A percentile compares a stretch with the other conserved stretches of the same genome.
These are phyloP conservation scores for Cirrhinus mrigala DNA, from an alignment of 2,797 vertebrate species.

Conservation along the genomic window DNA sequence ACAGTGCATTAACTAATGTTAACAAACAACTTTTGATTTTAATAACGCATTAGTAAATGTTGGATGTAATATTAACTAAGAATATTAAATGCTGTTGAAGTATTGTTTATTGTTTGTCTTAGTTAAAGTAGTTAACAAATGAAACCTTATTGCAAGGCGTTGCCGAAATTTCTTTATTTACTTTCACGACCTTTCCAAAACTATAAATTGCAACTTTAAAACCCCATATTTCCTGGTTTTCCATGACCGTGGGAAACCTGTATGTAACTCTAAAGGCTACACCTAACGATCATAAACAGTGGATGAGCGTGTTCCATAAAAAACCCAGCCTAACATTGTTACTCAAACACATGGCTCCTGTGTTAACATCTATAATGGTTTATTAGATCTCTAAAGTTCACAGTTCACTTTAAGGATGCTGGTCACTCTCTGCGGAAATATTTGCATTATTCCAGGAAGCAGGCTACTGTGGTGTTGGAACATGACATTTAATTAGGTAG, in stretches of 20 bases:
- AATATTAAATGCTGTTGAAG: too few species aligned
- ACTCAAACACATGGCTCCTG: background rate
- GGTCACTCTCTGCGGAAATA: background rate
- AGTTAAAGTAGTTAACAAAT: too few species aligned
- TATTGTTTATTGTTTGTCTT: too few species aligned
- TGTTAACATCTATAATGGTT: background rate
- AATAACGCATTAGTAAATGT: too few species aligned
- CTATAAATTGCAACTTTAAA: background rate
- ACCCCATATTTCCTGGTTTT: background rate
- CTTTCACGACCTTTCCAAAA: background rate
- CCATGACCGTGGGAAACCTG: background rate
- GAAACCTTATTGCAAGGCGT: too few species aligned
- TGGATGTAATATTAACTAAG: too few species aligned
- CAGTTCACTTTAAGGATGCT: background rate
- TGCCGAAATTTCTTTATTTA: background rate
- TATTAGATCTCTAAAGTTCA: conserved; percentile 8
- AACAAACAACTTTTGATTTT: too few species aligned
- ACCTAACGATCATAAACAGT: background rate
- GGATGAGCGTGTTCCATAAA: background rate
- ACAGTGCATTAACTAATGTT: too few species aligned
- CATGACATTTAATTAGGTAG: conserved; percentile 11
- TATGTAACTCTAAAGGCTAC: background rate
- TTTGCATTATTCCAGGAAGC: conserved; percentile 35
- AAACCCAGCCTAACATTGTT: background rate
- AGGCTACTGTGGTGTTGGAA: background rate